A percentile compares a stretch with the other conserved stretches of the same genome.
phyloP scores from a whole-genome alignment of 2,113 vertebrate species.

The Pongo abelii region DNA sequence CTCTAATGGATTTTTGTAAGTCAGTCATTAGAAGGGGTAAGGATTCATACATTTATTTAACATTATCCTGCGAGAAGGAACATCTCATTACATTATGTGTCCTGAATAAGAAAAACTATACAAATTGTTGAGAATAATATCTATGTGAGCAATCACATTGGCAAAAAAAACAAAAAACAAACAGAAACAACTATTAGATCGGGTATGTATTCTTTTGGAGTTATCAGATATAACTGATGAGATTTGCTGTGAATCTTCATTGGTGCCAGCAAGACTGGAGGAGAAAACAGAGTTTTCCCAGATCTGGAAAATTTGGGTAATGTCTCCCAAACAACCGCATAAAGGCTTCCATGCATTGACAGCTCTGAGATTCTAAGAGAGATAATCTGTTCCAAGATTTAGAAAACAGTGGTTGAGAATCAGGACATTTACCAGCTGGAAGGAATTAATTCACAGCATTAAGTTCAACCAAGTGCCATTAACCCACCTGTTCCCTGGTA shows the following conservation, averaged over 20 bases:
- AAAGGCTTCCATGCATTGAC: slow-evolving; percentile 20
- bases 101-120: background rate
- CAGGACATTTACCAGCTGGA: slow-evolving; percentile 47
- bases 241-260: background rate
- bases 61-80: background rate
- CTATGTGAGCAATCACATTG: background rate
- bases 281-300: background rate
- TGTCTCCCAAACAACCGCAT: background rate
- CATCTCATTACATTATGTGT: background rate
- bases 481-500: background rate
- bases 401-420: slow-evolving; percentile 32
- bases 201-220: background rate
- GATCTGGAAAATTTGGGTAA: background rate
- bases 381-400: slow-evolving; percentile 35
- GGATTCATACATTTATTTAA: background rate
- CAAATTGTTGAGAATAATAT: background rate
- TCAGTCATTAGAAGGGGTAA: background rate
- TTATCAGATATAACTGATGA: background rate
- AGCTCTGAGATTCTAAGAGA: slow-evolving; percentile 6
- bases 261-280: background rate
- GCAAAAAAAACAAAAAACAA: background rate
- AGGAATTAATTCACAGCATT: slow-evolving; percentile 46
- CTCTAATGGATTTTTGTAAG: background rate
- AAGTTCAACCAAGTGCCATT: background rate
- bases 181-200: background rate